Evolutionary conservation across 2,797 vertebrate genomes (phyloP), one percentile per base, ranked within the genome.

Genomic region (Gadopsis bispinosus): DNA sequence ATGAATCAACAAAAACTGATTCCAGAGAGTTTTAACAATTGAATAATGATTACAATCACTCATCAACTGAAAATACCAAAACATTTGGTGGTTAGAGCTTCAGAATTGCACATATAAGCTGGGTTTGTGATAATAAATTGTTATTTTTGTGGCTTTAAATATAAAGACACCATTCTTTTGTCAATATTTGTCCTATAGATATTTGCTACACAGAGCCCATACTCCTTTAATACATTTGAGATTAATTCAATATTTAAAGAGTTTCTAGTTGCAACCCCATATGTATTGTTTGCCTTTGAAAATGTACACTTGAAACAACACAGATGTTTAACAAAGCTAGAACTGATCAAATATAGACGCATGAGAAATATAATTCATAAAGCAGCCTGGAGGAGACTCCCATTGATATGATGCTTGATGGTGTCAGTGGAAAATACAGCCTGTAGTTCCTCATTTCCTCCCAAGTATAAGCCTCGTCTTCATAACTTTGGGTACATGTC

Each of bases 401-500:
- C 20, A 20, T 1, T 39, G 8, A 54, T 45, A 17, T 22, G 22
- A 45, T 54, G 16, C 14, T 41, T 54, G 22, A 45, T 70, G n/a
- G 29, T 10, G 53, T 63, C 31, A 13, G 5, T 56, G 37, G 4
- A 37, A 71, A 45, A 39, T 11, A 11, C 17, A 48, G 20, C 50
- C 39, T 17, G 1, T 35, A 53, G n/a, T 13, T 79, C 26, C 68
- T 92, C 77, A 95, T 80, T 92, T 96, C 76, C 90, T 95, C 74
- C 96, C 90, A 9, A 97, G 91, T 16, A 96, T 35, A 1, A 97
- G 86, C 81, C 93, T 90, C 0, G 95, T 85, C 37, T 94, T 96
- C n/a, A 97, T 83, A 7, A 96, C 95, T 60, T 96, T 97, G 35
- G 97, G 97, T 17, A 98, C 96, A 0, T 95, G 95, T 19, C 97